A percentile compares a stretch with the other conserved stretches of the same genome.
Evolutionary conservation across 2,797 vertebrate genomes (phyloP).

Genomic region (Scomberomorus guttatus): DNA sequence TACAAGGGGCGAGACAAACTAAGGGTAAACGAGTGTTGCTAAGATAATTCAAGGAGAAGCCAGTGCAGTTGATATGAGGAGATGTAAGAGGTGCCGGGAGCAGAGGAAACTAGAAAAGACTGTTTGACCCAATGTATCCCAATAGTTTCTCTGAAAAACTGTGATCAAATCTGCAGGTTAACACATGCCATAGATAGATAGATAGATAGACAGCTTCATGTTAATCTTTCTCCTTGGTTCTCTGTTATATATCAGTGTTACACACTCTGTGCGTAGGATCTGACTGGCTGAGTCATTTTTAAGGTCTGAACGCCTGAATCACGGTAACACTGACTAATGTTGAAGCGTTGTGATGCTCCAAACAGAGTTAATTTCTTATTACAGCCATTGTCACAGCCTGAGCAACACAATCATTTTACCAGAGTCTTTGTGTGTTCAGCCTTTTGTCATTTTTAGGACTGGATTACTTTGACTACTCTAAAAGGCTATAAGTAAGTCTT

Average conservation of each 20-base stretch:
- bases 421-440: slow-evolving; percentile 23
- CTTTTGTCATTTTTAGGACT: slow-evolving; percentile 33
- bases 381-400: slow-evolving; percentile 41
- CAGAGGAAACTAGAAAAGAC: slow-evolving; percentile 34
- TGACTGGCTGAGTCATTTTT: slow-evolving; percentile 67
- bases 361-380: slow-evolving; percentile 58
- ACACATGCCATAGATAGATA: neutral
- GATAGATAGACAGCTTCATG: slow-evolving; percentile 3
- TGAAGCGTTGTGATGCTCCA: slow-evolving; percentile 54
- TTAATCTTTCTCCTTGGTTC: slow-evolving; percentile 27
- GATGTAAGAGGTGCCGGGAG: slow-evolving; percentile 30
- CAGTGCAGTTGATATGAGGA: slow-evolving; percentile 41
- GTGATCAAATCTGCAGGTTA: slow-evolving; percentile 36
- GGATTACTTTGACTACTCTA: slow-evolving; percentile 40
- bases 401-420: slow-evolving; percentile 34
- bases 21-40: slow-evolving; percentile 16
- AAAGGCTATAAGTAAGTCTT: slow-evolving; percentile 36
- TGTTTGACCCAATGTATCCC: slow-evolving; percentile 41
- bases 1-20: slow-evolving; percentile 35
- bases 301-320: slow-evolving; percentile 68
- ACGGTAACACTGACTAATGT: slow-evolving; percentile 68
- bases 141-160: slow-evolving; percentile 36
- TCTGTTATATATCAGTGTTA: slow-evolving; percentile 43
- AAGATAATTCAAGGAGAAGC: slow-evolving; percentile 38
- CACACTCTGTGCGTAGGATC: slow-evolving; percentile 65